These are phyloP conservation scores for Gambusia yucatana DNA, from an alignment of 2,797 vertebrate species.

Conservation along the genomic window DNA sequence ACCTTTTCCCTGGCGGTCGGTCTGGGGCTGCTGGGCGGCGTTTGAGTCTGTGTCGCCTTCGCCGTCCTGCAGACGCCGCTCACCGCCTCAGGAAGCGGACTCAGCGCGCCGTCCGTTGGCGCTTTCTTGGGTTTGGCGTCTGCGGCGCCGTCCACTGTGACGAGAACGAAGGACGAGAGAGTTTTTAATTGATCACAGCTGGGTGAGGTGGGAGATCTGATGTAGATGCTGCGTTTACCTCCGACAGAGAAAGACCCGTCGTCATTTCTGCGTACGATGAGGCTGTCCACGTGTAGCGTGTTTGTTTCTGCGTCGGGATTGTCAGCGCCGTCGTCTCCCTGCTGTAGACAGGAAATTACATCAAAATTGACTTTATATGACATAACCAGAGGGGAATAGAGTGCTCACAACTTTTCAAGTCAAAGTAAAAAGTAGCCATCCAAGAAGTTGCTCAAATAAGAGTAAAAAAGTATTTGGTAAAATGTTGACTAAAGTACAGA, in stretches of 20 bases:
- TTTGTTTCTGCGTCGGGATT: constrained; percentile 83
- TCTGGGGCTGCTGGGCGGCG: constrained; percentile 62
- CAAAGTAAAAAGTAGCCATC: too few relatives aligned
- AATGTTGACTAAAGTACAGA: too few relatives aligned
- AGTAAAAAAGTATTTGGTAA: too few relatives aligned
- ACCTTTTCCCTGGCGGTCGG: constrained; percentile 84
- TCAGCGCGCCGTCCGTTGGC: constrained; percentile 53
- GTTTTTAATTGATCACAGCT: not conserved
- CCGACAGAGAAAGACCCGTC: constrained; percentile 93
- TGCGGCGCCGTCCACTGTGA: constrained; percentile 49
- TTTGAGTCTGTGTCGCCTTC: constrained; percentile 82
- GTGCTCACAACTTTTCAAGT: too few relatives aligned
- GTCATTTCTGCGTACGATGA: constrained; percentile 89
- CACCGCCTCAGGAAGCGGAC: constrained; percentile 60
- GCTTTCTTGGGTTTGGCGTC: constrained; percentile 62
- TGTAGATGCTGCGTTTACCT: constrained; percentile 73
- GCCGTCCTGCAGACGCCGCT: constrained; percentile 51
- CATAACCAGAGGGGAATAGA: constrained; percentile 6
- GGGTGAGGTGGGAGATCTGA: constrained; percentile 41
- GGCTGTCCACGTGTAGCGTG: constrained; percentile 88
- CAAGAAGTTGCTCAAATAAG: too few relatives aligned
- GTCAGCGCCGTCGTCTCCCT: constrained; percentile 91
- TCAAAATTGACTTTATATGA: constrained; percentile 36
- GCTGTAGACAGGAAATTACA: constrained; percentile 15
- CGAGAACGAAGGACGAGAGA: constrained; percentile 7